Evolutionary conservation across 2,797 vertebrate species (phyloP).

Genomic region (Aeoliscus strigatus): DNA sequence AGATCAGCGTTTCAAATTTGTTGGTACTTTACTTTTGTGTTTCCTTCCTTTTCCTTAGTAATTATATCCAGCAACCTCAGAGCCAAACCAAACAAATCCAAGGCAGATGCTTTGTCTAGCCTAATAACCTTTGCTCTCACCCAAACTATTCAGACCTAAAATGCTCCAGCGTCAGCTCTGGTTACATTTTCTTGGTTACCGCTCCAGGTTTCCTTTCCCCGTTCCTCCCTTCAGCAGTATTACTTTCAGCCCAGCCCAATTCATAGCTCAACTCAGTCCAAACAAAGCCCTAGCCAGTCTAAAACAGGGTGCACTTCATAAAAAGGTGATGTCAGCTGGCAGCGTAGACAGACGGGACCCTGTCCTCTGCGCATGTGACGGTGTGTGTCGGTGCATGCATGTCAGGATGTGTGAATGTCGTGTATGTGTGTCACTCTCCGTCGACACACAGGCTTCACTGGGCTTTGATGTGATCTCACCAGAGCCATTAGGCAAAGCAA

Average conservation of each 20-base stretch:
- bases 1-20: conserved; percentile 31
- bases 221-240: conserved; percentile 37
- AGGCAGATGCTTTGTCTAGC: conserved; percentile 23
- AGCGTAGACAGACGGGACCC: conserved; percentile 52
- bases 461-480: conserved; percentile 66
- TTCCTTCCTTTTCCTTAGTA: conserved; percentile 7
- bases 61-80: conserved; percentile 16
- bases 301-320: conserved; percentile 63
- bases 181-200: conserved; percentile 36
- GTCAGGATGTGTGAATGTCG: conserved; percentile 54
- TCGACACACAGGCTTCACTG: conserved; percentile 49
- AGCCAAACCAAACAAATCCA: conserved; percentile 25
- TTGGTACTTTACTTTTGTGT: conserved; percentile 22
- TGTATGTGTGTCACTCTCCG: conserved; percentile 55
- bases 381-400: conserved; percentile 15
- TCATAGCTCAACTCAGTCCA: conserved; percentile 41
- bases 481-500: conserved; percentile 51
- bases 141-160: conserved; percentile 28
- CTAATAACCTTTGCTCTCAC: conserved; percentile 38
- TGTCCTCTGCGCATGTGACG: conserved; percentile 34
- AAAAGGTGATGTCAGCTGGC: conserved; percentile 67
- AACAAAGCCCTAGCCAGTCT: conserved; percentile 54
- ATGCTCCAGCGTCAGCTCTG: conserved; percentile 27
- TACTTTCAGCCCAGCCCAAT: conserved; percentile 34
- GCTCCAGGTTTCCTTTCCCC: conserved; percentile 34